Evolutionary conservation across 92 coral and sea anemone species (phyloP).

Genomic region (Porites evermanni): DNA sequence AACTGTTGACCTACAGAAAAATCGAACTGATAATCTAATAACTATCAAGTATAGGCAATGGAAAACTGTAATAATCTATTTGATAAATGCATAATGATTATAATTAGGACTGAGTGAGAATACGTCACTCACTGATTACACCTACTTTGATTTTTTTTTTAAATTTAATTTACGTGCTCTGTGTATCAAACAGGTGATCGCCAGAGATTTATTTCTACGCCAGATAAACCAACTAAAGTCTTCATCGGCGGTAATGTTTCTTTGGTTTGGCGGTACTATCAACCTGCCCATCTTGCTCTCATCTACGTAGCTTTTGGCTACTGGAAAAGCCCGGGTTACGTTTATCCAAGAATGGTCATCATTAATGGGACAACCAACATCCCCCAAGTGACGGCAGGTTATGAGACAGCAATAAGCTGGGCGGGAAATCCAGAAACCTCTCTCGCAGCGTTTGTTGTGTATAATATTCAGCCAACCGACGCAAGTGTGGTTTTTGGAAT

Average conservation of each 20-base stretch:
- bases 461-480: slow-evolving; percentile 5
- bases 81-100: no score
- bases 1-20: no score
- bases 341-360: background rate
- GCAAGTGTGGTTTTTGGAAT: slow-evolving; percentile 6
- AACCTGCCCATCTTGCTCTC: background rate
- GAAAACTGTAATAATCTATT: no score
- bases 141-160: no score
- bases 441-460: slow-evolving; percentile 26
- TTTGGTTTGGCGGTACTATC: slow-evolving; percentile 13
- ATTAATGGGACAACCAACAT: background rate
- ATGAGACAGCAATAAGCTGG: slow-evolving; percentile 23
- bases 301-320: slow-evolving; percentile 14
- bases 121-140: no score
- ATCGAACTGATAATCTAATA: no score
- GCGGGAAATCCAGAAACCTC: slow-evolving; percentile 28
- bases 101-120: no score
- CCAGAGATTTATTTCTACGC: slow-evolving; percentile 4
- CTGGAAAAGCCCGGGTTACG: background rate
- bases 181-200: background rate
- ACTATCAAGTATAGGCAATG: no score
- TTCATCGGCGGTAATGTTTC: slow-evolving; percentile 20
- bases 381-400: background rate
- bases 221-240: slow-evolving; percentile 20
- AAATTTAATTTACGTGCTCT: no score